phyloP scores from a whole-genome alignment of 2,888 invertebrate genomes.

The Amphipyra berbera region DNA sequence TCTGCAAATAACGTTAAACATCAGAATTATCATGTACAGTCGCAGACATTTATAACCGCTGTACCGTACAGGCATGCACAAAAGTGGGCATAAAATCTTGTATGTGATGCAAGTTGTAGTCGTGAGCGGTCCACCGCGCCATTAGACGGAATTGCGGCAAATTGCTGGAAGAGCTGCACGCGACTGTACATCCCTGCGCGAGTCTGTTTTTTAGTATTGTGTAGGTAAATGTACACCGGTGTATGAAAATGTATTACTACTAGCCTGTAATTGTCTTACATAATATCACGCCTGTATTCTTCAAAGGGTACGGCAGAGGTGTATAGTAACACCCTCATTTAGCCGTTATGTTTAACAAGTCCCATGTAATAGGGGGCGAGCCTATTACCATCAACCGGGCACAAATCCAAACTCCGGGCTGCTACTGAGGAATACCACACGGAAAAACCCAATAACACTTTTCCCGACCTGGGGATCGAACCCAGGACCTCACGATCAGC shows the following conservation, averaged over 20 bases:
- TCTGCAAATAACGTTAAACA: not conserved
- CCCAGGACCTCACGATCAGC: too few species aligned
- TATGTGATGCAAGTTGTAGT: slow-evolving; percentile 22
- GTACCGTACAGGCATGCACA: slow-evolving; percentile 15
- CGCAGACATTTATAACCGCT: slow-evolving; percentile 12
- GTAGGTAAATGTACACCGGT: not conserved
- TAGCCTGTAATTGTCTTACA: not conserved
- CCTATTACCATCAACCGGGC: too few species aligned
- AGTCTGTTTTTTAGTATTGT: not conserved
- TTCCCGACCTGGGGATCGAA: too few species aligned
- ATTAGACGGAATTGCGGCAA: slow-evolving; percentile 40
- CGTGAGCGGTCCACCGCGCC: slow-evolving; percentile 28
- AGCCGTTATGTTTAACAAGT: too few species aligned
- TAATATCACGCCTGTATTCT: too few species aligned
- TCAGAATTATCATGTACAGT: not conserved
- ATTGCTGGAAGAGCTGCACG: slow-evolving; percentile 31
- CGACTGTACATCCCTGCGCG: slow-evolving; percentile 11
- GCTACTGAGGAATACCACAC: too few species aligned
- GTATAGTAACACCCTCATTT: too few species aligned
- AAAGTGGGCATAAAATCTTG: slow-evolving; percentile 28
- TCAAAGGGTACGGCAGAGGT: too few species aligned
- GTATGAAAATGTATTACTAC: not conserved
- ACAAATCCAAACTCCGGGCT: too few species aligned
- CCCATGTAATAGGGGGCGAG: too few species aligned
- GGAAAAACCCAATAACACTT: too few species aligned